These are phyloP conservation scores for Pantherophis guttatus DNA, from an alignment of 2,113 vertebrate species.

Conservation along the genomic window DNA sequence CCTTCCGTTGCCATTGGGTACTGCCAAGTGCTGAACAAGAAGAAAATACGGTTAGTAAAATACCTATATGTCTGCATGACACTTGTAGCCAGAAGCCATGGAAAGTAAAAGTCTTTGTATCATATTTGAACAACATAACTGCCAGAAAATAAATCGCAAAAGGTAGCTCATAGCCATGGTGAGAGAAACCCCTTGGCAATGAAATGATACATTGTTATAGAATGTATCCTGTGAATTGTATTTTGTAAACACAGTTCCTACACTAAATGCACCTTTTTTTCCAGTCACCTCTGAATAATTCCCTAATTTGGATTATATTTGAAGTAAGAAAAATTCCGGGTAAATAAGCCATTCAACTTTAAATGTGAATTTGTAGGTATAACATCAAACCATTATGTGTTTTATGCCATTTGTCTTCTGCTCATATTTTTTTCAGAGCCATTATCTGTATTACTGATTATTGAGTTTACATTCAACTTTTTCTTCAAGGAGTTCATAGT, in stretches of 20 bases:
- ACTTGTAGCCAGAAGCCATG: neutral
- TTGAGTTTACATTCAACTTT: neutral
- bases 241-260: neutral
- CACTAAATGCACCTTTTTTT: neutral
- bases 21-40: slow-evolving; percentile 80
- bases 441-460: neutral
- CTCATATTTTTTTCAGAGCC: neutral
- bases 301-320: neutral
- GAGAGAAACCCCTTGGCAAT: neutral
- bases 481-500: neutral
- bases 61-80: neutral
- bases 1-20: slow-evolving; percentile 96
- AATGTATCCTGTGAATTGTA: neutral
- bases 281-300: neutral
- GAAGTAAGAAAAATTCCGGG: neutral
- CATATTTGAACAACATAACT: neutral
- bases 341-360: neutral
- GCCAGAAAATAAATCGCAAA: neutral
- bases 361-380: neutral
- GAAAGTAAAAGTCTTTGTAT: neutral
- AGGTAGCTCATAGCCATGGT: neutral
- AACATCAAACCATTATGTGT: neutral
- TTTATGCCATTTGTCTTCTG: neutral
- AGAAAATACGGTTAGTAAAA: slow-evolving; percentile 75
- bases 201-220: neutral